Percentiles rank a stretch among this genome's conserved stretches.
These are phyloP conservation scores for Pogonocherus hispidulus DNA, from an alignment of 2,888 invertebrate species.

Conservation along the genomic window DNA sequence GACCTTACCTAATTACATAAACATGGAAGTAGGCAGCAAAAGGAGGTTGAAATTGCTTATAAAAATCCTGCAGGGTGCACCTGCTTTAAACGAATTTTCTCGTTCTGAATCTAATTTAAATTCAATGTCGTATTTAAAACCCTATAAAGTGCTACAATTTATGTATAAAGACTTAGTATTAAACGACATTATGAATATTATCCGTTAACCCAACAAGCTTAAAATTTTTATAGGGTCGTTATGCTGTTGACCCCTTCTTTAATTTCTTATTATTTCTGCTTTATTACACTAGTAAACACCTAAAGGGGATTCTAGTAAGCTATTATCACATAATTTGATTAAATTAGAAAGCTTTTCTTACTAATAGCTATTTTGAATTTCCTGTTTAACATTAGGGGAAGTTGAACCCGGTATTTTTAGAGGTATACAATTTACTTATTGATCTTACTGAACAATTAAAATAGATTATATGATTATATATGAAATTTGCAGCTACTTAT, in stretches of 20 bases:
- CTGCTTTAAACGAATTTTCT: background rate
- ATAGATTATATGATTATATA: no score
- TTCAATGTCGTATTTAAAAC: conserved; percentile 13
- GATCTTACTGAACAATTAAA: no score
- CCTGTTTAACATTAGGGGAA: no score
- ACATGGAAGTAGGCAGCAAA: conserved; percentile 6
- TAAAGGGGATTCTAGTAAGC: background rate
- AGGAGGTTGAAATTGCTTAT: conserved; percentile 1
- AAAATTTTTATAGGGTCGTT: conserved; percentile 16
- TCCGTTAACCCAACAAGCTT: conserved; percentile 17
- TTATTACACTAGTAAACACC: conserved; percentile 4
- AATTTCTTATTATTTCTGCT: conserved; percentile 10
- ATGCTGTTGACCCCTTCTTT: background rate
- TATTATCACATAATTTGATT: no score
- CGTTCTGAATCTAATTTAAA: conserved; percentile 4
- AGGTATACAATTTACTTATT: no score
- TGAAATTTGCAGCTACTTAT: no score
- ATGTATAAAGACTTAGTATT: background rate
- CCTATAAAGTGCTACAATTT: conserved; percentile 22
- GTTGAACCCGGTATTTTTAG: no score
- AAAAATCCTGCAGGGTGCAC: conserved; percentile 12
- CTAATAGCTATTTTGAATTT: no score
- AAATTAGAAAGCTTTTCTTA: no score
- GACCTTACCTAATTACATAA: conserved; percentile 10
- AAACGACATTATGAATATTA: conserved; percentile 12